Base-by-base conservation (phyloP, 2,113 vertebrate species). In the Columba livia region DNA sequence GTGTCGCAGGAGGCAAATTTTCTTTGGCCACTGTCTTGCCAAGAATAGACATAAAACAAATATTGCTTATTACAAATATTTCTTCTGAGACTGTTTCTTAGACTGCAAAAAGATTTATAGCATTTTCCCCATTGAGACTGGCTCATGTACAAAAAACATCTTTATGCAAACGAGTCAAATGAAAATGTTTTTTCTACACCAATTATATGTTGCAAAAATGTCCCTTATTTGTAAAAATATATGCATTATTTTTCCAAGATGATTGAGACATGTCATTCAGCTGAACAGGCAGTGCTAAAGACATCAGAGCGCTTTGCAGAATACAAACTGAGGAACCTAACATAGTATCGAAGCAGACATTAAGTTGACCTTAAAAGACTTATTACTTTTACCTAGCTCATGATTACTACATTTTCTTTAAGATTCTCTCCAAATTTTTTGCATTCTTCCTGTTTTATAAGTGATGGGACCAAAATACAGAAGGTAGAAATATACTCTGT, bases 41-140 rank as follows among this genome's bases (percentile, higher is more conserved):
- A 94, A 91, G 62, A 89, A 94, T 62, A 94, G 80, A 87, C 75
- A 69, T 34, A 94, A 96, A 87, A 8, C 36, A 94, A 97, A 92
- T 82, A 95, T 87, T 74, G n/a, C 23, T 80, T 86, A 51, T 92
- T 70, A 73, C 7, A 94, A 91, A 85, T 88, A 95, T 91, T 93
- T 96, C n/a, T 88, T 72, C 50, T 82, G n/a, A 95, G 50, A 69
- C 78, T 73, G n/a, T 61, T 94, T 96, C 70, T 50, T 57, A 92
- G 74, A 66, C 36, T 88, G 79, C 20, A 19, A 51, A 65, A 84
- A 79, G 81, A 91, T 89, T 95, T 96, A 82, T 53, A 82, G 54
- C 44, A 79, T 87, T 91, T 94, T 95, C 40, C 24, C 15, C 48
- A 44, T 26, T 77, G 47, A 77, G 28, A 82, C 0, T 85, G 79